These are phyloP conservation scores for Taphrorychus bicolor DNA, from an alignment of 2,888 invertebrate species.

Conservation along the genomic window DNA sequence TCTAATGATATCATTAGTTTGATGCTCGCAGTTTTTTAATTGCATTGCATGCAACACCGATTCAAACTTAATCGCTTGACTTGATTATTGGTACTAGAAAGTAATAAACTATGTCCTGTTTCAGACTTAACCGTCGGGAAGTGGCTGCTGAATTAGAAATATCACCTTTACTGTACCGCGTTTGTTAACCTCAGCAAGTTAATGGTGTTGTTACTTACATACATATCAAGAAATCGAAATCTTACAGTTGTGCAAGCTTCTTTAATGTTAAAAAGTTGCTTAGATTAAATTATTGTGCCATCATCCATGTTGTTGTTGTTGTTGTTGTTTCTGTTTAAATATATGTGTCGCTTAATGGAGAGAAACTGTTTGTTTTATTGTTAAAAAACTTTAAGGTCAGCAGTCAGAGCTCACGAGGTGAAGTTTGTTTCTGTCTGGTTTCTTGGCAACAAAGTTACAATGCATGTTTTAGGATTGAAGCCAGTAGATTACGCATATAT, in stretches of 20 bases:
- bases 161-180: not conserved
- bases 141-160: not conserved
- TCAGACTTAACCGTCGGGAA: slow-evolving; percentile 7
- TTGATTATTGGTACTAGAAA: not conserved
- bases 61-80: not conserved
- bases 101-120: not conserved
- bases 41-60: not conserved
- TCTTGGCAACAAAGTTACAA: too few species aligned
- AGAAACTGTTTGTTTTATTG: not conserved
- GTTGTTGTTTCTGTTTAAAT: too few species aligned
- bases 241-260: not conserved
- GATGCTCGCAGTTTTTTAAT: not conserved
- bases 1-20: not conserved
- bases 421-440: too few species aligned
- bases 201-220: not conserved
- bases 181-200: too few species aligned
- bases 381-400: not conserved
- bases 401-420: not conserved
- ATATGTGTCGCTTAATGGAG: not conserved
- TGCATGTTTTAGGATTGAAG: too few species aligned
- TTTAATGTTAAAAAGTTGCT: not conserved
- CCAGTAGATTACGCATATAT: too few species aligned
- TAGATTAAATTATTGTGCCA: not conserved
- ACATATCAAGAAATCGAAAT: not conserved
- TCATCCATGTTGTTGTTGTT: too few species aligned